Evolutionary conservation across 1,140 invertebrate species (phyloP).

Genomic region (Meteorus sp.): DNA sequence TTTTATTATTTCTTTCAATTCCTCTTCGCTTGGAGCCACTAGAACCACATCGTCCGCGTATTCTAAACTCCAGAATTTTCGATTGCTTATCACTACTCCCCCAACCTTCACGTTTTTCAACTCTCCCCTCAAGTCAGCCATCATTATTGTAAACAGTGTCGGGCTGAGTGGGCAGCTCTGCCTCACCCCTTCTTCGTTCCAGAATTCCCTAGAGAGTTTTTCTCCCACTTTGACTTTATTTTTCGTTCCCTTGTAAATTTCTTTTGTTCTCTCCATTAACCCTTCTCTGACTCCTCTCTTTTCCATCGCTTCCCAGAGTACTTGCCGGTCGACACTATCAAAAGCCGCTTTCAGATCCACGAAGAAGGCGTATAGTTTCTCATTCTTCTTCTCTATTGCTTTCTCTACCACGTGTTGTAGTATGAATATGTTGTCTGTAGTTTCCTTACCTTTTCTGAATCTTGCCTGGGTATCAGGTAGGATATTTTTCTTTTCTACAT

Average conservation of each 20-base stretch:
- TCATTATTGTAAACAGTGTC: slow-evolving; percentile 22
- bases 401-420: slow-evolving; percentile 15
- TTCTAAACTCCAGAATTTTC: slow-evolving; percentile 19
- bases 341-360: slow-evolving; percentile 28
- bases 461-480: slow-evolving; percentile 20
- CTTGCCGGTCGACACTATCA: slow-evolving; percentile 21
- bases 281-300: slow-evolving; percentile 15
- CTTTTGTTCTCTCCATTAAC: slow-evolving; percentile 19
- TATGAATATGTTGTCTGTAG: slow-evolving; percentile 27
- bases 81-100: slow-evolving; percentile 17
- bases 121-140: slow-evolving; percentile 17
- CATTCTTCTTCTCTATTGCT: slow-evolving; percentile 3
- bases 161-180: slow-evolving; percentile 22
- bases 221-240: slow-evolving; percentile 3
- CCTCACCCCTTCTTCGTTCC: slow-evolving; percentile 21
- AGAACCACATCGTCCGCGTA: slow-evolving; percentile 22
- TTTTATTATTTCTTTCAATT: slow-evolving; percentile 9
- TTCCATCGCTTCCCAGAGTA: slow-evolving; percentile 23
- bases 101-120: slow-evolving; percentile 12
- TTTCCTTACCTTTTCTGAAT: slow-evolving; percentile 26
- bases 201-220: slow-evolving; percentile 1
- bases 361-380: slow-evolving; percentile 17
- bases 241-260: slow-evolving; percentile 25
- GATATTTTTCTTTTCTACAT: slow-evolving; percentile 18
- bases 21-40: slow-evolving; percentile 7